Conservation (phyloP, 2,113 vertebrate species). For the Malaclemys terrapin region DNA sequence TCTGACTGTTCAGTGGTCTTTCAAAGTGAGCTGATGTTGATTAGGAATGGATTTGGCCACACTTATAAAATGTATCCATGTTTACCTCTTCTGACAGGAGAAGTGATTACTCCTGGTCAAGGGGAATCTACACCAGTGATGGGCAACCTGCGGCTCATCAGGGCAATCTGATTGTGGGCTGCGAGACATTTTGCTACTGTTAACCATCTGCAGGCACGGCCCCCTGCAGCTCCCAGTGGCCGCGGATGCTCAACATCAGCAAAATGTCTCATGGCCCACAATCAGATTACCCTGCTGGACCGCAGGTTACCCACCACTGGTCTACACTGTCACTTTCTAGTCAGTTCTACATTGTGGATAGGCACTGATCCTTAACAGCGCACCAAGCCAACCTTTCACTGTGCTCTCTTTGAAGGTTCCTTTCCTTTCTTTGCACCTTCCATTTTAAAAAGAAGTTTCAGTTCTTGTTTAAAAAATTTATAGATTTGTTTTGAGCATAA, state of each 20-base stretch:
- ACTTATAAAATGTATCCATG: neutral
- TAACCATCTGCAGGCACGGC: too few relatives aligned
- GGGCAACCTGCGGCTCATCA: too few relatives aligned
- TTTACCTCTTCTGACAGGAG: neutral
- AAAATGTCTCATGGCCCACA: too few relatives aligned
- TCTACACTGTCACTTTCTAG: neutral
- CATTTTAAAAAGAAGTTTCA: neutral
- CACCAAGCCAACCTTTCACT: neutral
- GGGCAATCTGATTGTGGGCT: too few relatives aligned
- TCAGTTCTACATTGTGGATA: accelerated
- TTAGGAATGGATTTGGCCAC: neutral
- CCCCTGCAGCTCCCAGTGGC: too few relatives aligned
- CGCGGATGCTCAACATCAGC: too few relatives aligned
- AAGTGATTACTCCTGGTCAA: neutral
- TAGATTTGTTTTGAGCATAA: neutral
- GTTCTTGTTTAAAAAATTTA: accelerated
- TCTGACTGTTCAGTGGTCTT: neutral
- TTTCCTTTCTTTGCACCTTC: neutral
- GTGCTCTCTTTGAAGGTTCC: neutral
- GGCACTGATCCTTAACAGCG: neutral
- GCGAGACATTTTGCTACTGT: too few relatives aligned
- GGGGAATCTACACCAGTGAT: too few relatives aligned
- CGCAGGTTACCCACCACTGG: too few relatives aligned
- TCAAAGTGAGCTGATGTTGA: neutral
- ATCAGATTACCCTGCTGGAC: too few relatives aligned